phyloP scores from a whole-genome alignment of 2,113 vertebrate species.

The Mirza zaza region DNA sequence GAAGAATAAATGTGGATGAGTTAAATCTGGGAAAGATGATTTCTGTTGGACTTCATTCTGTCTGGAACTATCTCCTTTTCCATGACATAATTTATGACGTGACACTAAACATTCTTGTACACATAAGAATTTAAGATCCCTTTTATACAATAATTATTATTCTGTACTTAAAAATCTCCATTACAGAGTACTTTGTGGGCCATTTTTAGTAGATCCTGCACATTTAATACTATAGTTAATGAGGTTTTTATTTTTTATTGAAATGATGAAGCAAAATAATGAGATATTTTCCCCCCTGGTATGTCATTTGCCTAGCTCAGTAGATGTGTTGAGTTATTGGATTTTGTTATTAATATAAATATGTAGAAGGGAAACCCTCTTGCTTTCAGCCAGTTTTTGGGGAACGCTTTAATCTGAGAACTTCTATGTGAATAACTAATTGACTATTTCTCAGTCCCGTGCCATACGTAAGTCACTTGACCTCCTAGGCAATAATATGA shows the following conservation, averaged over 20 bases:
- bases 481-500: background rate
- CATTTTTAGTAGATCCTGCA: background rate
- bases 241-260: background rate
- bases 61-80: background rate
- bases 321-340: background rate
- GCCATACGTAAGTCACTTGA: accelerated
- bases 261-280: background rate
- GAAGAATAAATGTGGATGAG: accelerated
- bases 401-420: no score
- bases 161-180: background rate
- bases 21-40: background rate
- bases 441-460: background rate
- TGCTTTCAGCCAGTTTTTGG: background rate
- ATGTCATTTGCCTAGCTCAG: background rate
- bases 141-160: background rate
- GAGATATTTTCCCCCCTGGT: background rate
- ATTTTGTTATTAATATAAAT: no score
- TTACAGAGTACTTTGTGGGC: background rate
- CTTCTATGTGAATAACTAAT: no score
- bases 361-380: background rate
- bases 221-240: background rate
- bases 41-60: background rate
- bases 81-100: background rate
- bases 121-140: background rate
- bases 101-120: background rate